These are phyloP conservation scores for Molossus molossus DNA, from an alignment of 2,797 vertebrate species.

Conservation along the genomic window DNA sequence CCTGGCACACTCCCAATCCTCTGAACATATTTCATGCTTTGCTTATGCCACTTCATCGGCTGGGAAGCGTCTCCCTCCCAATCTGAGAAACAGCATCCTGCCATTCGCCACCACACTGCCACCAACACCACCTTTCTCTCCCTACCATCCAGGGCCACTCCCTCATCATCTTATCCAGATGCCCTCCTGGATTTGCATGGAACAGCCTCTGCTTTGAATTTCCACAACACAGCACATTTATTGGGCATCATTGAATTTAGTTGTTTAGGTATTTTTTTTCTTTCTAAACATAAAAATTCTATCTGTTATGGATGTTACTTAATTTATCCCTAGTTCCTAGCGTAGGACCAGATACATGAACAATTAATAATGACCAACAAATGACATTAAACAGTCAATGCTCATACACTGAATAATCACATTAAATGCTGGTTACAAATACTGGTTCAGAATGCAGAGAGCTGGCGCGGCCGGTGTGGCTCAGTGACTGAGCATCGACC, in stretches of 20 bases:
- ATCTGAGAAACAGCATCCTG: not conserved
- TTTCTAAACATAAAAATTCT: not conserved
- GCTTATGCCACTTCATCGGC: not conserved
- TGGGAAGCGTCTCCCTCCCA: not conserved
- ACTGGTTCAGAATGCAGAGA: not conserved
- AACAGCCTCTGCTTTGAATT: not conserved
- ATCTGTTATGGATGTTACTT: not conserved
- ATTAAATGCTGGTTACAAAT: not conserved
- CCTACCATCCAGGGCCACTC: not conserved
- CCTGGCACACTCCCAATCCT: not conserved
- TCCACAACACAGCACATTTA: not conserved
- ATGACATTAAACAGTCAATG: constrained; percentile 10
- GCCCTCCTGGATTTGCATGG: not conserved
- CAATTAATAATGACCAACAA: not conserved
- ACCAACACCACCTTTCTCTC: not conserved
- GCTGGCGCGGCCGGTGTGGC: too few species aligned
- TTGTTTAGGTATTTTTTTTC: not conserved
- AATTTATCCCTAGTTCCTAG: not conserved
- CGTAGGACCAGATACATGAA: not conserved
- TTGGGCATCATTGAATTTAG: not conserved
- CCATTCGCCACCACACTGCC: not conserved
- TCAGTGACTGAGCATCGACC: too few species aligned
- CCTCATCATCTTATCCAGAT: not conserved
- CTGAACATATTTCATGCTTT: not conserved
- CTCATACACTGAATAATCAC: not conserved